Evolutionary conservation across 2,888 invertebrate species (phyloP), one percentile per base, ranked within the genome.

Genomic region (Phalera bucephala): DNA sequence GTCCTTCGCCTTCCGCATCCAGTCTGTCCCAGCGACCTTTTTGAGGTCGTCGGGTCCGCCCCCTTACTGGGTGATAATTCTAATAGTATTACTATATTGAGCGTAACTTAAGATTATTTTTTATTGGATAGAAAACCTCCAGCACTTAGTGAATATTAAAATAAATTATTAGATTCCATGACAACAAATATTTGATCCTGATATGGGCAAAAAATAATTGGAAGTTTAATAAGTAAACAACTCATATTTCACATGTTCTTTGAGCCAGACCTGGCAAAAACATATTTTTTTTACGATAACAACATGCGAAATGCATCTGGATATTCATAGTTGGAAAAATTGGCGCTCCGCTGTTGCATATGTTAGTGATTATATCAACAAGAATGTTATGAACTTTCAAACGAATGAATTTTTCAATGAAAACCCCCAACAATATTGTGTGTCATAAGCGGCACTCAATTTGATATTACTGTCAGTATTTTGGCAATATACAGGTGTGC

Each of bases 261-360:
- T 17, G 25, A 25, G 25, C 9, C 11, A 11, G 9, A 14, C 32
- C 31, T 31, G 32, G n/a, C 29, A 10, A 1, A n/a, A 22, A 17
- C 26, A 33, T 33, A 25, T 45, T 36, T 39, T 37, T 36, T 36
- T 30, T 36, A 23, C 20, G 8, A 17, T 12, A 7, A 31, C 21
- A 36, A 23, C 23, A 33, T 42, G 40, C 26, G 43, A 35, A 44
- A 46, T 40, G 33, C 40, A 40, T 11, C 25, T 10, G 31, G 32
- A 41, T 37, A 45, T 49, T 47, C 40, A 49, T 47, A 41, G 34
- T 47, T 40, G 40, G 36, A 12, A 30, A 42, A 45, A 35, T 42
- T 35, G 21, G 19, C 9, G 27, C 26, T 40, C 40, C 12, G 30
- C 19, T 23, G 5, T 7, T 15, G 25, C 21, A 39, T 32, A 21